Evolutionary conservation across 2,888 invertebrate genomes (phyloP), one percentile per base, ranked within the genome.

Genomic region (Lasius fuliginosus): DNA sequence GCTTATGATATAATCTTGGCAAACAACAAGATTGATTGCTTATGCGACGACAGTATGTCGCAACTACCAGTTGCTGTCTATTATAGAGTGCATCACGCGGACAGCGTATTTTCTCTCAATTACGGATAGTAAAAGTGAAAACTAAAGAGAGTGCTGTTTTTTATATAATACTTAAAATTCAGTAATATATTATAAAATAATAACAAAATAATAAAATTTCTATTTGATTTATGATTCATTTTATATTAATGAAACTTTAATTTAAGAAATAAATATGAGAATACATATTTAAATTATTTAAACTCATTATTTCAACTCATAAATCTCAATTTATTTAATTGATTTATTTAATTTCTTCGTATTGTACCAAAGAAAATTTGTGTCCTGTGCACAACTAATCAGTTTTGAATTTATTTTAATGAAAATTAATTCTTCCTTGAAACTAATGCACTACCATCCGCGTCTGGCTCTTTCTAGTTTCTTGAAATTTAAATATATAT

Each of bases 1-100:
- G 11, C 36, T 71, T 71, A 46, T 2, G 0, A 33, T 33, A 15
- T 42, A 42, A 79, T 71, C n/a, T 2, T 30, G 36, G 2, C n/a
- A 58, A n/a, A 76, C 15, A 23, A 49, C 23, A 46, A 58, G 33
- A 58, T 71, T 36, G 5, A 77, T 58, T 71, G 3, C 30, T 58
- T 58, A 40, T 42, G 11, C 8, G 3, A 46, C 2, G 76, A 68
- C n/a, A 12, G 1, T 36, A 2, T 76, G 36, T 53, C 4, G 53
- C 27, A 71, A 79, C 30, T 60, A 73, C 12, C 12, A 18, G 23
- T 58, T 71, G 8, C 12, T 79, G 23, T 18, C 5, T 56, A 56
- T 67, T 73, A 64, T 53, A 69, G 11, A 27, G 1, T 42, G 23
- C 18, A 18, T 56, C 1, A n/a, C n/a, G n/a, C 8, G n/a, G 15